phyloP scores from a whole-genome alignment of 2,797 vertebrate genomes.

The Phoxinus dragarum region DNA sequence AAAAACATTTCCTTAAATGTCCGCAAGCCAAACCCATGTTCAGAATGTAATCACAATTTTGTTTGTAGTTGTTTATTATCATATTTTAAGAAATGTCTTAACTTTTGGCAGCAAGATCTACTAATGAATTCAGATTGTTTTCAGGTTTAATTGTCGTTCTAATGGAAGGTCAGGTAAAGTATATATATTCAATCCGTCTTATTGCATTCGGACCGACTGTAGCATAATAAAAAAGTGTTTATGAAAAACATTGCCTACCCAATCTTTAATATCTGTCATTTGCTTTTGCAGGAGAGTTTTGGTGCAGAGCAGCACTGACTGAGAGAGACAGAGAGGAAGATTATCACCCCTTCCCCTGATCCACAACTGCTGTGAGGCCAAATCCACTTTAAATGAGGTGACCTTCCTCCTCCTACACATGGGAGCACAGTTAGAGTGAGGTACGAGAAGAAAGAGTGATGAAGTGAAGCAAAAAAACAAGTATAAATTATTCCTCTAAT shows the following conservation, averaged over 20 bases:
- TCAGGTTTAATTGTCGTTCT: no score
- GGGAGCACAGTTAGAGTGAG: slow-evolving; percentile 49
- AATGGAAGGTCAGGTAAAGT: no score
- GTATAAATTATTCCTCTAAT: slow-evolving; percentile 73
- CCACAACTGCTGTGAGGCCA: slow-evolving; percentile 24
- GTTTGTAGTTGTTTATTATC: no score
- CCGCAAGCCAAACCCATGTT: not conserved
- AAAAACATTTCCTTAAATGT: not conserved
- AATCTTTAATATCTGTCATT: slow-evolving; percentile 54
- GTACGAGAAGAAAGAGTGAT: slow-evolving; percentile 50
- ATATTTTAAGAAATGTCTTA: not conserved
- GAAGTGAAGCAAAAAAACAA: slow-evolving; percentile 27
- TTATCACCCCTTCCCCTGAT: slow-evolving; percentile 5
- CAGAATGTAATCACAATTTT: not conserved
- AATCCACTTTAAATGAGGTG: slow-evolving; percentile 49
- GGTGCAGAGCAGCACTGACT: slow-evolving; percentile 63
- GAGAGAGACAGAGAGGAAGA: slow-evolving; percentile 45
- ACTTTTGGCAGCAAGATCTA: not conserved
- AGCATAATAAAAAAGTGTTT: not conserved
- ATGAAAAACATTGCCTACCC: not conserved
- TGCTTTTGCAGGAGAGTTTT: slow-evolving; percentile 54
- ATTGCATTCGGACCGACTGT: no score
- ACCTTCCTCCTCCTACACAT: slow-evolving; percentile 38
- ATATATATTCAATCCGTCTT: no score
- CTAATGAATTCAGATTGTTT: not conserved